A percentile compares a stretch with the other conserved stretches of the same genome.
These are phyloP conservation scores for Cetoscarus ocellatus DNA, from an alignment of 2,797 vertebrate genomes.

Conservation along the genomic window DNA sequence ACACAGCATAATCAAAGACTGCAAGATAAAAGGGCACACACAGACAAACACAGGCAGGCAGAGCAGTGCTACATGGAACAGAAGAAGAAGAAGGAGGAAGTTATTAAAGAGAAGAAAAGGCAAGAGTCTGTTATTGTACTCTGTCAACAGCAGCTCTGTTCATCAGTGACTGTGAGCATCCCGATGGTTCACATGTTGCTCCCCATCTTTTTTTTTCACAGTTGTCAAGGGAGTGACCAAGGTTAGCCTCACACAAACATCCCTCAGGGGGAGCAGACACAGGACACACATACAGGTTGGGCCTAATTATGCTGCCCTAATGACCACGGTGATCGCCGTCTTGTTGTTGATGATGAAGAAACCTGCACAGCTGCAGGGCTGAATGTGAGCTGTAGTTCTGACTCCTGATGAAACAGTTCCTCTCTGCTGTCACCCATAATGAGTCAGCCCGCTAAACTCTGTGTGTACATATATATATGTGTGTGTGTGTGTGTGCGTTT, in stretches of 20 bases:
- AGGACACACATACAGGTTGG: slow-evolving; percentile 22
- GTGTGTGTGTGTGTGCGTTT: slow-evolving; percentile 34
- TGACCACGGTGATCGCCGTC: slow-evolving; percentile 59
- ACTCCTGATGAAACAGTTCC: slow-evolving; percentile 51
- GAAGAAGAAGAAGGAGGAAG: slow-evolving; percentile 4
- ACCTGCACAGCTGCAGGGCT: slow-evolving; percentile 36
- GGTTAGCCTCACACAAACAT: slow-evolving; percentile 22
- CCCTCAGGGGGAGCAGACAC: slow-evolving; percentile 23
- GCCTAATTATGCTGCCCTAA: slow-evolving; percentile 64
- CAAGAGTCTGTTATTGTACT: slow-evolving; percentile 49
- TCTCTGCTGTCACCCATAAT: slow-evolving; percentile 61
- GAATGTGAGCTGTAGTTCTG: slow-evolving; percentile 32
- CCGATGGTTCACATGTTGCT: slow-evolving; percentile 29
- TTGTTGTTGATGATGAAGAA: slow-evolving; percentile 58
- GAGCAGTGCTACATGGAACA: slow-evolving; percentile 24
- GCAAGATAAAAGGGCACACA: slow-evolving; percentile 68
- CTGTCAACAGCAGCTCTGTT: slow-evolving; percentile 51
- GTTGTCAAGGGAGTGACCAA: slow-evolving; percentile 33
- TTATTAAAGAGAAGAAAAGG: slow-evolving; percentile 28
- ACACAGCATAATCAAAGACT: slow-evolving; percentile 76
- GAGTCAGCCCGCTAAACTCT: slow-evolving; percentile 56
- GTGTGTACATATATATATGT: not conserved
- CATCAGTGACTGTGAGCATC: slow-evolving; percentile 28
- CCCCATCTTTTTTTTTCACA: slow-evolving; percentile 26
- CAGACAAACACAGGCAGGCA: slow-evolving; percentile 58